phyloP scores from a whole-genome alignment of 2,888 invertebrate genomes.

The Carterocephalus palaemon region DNA sequence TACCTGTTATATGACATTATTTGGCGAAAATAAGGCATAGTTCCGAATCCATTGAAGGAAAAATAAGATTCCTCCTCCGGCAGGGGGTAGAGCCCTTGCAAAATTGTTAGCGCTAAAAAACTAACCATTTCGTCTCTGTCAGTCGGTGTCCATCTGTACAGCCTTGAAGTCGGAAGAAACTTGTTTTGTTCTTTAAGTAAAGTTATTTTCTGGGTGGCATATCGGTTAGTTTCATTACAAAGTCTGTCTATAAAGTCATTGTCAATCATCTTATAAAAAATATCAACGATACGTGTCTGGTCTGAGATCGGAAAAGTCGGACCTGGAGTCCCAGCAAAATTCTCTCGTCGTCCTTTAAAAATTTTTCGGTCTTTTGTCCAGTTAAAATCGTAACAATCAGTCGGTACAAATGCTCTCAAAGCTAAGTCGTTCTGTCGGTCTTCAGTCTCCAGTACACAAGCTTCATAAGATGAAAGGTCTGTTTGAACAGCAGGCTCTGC shows the following conservation, averaged over 20 bases:
- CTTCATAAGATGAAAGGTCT: no score
- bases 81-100: slow-evolving; percentile 34
- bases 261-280: slow-evolving; percentile 29
- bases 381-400: slow-evolving; percentile 26
- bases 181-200: slow-evolving; percentile 19
- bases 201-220: slow-evolving; percentile 24
- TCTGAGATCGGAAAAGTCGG: slow-evolving; percentile 32
- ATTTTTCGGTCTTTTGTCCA: slow-evolving; percentile 29
- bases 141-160: slow-evolving; percentile 28
- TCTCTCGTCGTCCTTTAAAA: slow-evolving; percentile 28
- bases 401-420: slow-evolving; percentile 22
- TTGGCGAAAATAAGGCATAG: slow-evolving; percentile 29
- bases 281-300: slow-evolving; percentile 21
- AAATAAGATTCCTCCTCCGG: slow-evolving; percentile 32
- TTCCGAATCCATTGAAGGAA: slow-evolving; percentile 32
- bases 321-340: slow-evolving; percentile 31
- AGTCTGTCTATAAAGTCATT: slow-evolving; percentile 31
- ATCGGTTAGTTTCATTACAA: background rate
- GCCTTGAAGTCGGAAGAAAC: slow-evolving; percentile 1
- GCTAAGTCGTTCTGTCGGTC: slow-evolving; percentile 17
- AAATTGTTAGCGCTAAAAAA: slow-evolving; percentile 30
- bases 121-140: no score
- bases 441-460: no score
- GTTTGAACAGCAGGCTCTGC: no score
- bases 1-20: slow-evolving; percentile 36